These are phyloP conservation scores for Alligator sinensis DNA, from an alignment of 2,113 vertebrate species.

Conservation along the genomic window DNA sequence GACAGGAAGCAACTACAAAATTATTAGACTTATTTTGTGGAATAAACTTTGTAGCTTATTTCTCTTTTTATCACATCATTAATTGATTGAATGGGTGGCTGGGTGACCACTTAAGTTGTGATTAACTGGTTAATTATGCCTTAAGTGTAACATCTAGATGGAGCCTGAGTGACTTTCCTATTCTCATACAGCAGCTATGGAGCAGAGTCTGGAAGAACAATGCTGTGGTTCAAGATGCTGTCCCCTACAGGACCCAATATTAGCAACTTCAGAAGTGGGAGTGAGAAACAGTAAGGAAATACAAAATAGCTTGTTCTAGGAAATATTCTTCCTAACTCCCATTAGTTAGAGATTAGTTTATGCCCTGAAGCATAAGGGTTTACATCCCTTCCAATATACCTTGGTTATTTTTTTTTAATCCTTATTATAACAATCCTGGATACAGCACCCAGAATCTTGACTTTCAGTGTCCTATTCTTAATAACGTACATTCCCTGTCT, in stretches of 20 bases:
- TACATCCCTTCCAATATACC: neutral
- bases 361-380: neutral
- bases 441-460: neutral
- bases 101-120: too few relatives aligned
- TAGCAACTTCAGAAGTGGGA: constrained; percentile 1
- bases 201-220: neutral
- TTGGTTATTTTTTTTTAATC: neutral
- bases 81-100: too few relatives aligned
- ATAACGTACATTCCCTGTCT: neutral
- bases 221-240: neutral
- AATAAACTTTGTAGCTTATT: too few relatives aligned
- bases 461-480: fast-evolving
- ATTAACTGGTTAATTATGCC: too few relatives aligned
- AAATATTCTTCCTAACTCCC: neutral
- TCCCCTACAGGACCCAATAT: neutral
- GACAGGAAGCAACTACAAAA: too few relatives aligned
- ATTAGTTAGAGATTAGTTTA: neutral
- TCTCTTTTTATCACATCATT: too few relatives aligned
- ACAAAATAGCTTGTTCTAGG: neutral
- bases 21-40: too few relatives aligned
- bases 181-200: neutral
- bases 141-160: neutral
- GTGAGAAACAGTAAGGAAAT: neutral
- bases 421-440: neutral
- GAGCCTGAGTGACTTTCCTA: neutral